These are phyloP conservation scores for Pseudolycoriella hygida DNA, from an alignment of 2,888 invertebrate genomes.

Conservation along the genomic window DNA sequence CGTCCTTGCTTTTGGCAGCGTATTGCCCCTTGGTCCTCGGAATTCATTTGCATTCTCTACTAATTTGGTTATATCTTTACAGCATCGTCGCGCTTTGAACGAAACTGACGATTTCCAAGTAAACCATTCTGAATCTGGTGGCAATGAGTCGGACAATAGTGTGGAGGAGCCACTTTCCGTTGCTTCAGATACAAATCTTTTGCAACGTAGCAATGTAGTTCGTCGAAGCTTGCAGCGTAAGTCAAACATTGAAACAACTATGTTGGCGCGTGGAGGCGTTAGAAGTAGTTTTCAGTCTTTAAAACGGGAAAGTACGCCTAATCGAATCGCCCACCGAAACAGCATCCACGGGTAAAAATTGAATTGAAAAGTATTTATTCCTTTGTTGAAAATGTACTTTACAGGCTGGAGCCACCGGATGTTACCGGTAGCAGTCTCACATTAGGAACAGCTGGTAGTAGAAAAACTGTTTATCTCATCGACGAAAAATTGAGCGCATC, in stretches of 20 bases:
- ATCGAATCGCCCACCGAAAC: slow-evolving; percentile 33
- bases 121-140: slow-evolving; percentile 52
- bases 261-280: slow-evolving; percentile 29
- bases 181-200: slow-evolving; percentile 31
- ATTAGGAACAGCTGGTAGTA: slow-evolving; percentile 63
- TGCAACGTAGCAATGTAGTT: slow-evolving; percentile 32
- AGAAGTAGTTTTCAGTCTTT: slow-evolving; percentile 34
- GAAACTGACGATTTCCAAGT: slow-evolving; percentile 44
- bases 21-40: no score
- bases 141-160: slow-evolving; percentile 64
- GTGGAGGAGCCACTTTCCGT: slow-evolving; percentile 38
- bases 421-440: slow-evolving; percentile 37
- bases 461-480: slow-evolving; percentile 65
- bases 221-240: slow-evolving; percentile 36
- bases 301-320: slow-evolving; percentile 26
- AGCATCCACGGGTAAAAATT: slow-evolving; percentile 37
- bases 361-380: not conserved
- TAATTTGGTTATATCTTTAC: slow-evolving; percentile 15
- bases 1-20: no score
- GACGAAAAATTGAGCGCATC: slow-evolving; percentile 36
- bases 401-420: slow-evolving; percentile 26
- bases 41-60: not conserved
- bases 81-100: slow-evolving; percentile 52
- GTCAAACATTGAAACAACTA: slow-evolving; percentile 27
- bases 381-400: not conserved